phyloP scores from a whole-genome alignment of 1,140 invertebrate genomes.

The Drosophila varians region DNA sequence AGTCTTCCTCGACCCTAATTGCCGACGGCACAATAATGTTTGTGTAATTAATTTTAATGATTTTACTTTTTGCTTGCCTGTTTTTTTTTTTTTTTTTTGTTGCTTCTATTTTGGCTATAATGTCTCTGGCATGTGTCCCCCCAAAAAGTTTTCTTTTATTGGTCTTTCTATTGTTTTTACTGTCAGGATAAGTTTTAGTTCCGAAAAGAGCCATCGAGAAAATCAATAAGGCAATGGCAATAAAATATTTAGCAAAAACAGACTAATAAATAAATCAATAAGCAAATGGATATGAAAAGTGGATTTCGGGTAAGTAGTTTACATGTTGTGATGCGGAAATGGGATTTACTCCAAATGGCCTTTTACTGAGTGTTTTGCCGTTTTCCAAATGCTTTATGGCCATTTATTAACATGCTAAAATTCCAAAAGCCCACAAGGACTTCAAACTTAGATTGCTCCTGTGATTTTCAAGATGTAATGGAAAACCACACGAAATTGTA shows the following conservation, averaged over 20 bases:
- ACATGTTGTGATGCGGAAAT: background rate
- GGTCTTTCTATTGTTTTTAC: conserved; percentile 27
- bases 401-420: background rate
- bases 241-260: conserved; percentile 55
- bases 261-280: conserved; percentile 66
- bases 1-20: conserved; percentile 58
- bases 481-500: conserved; percentile 28
- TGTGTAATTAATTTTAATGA: conserved; percentile 81
- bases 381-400: background rate
- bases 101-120: background rate
- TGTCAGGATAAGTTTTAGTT: conserved; percentile 10
- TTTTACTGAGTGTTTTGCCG: background rate
- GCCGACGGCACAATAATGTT: conserved; percentile 68
- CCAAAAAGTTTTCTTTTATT: conserved; percentile 52
- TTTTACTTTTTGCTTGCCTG: conserved; percentile 40
- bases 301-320: background rate
- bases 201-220: conserved; percentile 27
- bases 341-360: background rate
- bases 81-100: background rate
- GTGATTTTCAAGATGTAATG: background rate
- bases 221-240: conserved; percentile 52
- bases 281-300: background rate
- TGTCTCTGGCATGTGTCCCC: conserved; percentile 2
- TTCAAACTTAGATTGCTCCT: conserved; percentile 16
- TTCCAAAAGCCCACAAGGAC: background rate